Percentiles rank a stretch among this genome's conserved stretches.
These are phyloP conservation scores for Plectropomus leopardus DNA, from an alignment of 2,113 vertebrate species.

Conservation along the genomic window DNA sequence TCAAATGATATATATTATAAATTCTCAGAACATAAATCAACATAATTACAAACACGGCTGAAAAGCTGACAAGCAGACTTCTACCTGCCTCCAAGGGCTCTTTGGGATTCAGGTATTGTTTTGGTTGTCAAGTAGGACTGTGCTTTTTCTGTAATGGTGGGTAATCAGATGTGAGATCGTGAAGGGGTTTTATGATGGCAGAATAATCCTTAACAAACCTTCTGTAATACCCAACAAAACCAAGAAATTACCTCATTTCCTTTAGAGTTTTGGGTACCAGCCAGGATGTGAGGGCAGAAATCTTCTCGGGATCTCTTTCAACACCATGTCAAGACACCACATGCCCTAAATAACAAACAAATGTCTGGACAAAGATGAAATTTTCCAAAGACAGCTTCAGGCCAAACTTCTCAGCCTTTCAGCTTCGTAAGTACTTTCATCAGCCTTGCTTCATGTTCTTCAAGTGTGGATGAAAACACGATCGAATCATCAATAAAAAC, in stretches of 20 bases:
- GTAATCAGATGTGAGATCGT: not conserved
- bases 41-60: too few species aligned
- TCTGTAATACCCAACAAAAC: not conserved
- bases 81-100: too few species aligned
- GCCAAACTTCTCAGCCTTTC: not conserved
- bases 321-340: not conserved
- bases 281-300: not conserved
- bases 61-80: too few species aligned
- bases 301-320: not conserved
- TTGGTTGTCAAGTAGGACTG: too few species aligned
- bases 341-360: not conserved
- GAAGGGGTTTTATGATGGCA: not conserved
- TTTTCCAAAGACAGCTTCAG: not conserved
- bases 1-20: too few species aligned
- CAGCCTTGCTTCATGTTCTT: not conserved
- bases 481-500: slow-evolving; percentile 4
- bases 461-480: not conserved
- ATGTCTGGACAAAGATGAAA: not conserved
- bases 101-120: too few species aligned
- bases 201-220: not conserved
- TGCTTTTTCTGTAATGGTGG: not conserved
- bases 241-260: not conserved
- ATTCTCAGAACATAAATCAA: too few species aligned
- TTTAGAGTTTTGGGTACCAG: not conserved
- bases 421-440: not conserved